Evolutionary conservation across 2,888 invertebrate species (phyloP).

Genomic region (Scrobipalpa costella): DNA sequence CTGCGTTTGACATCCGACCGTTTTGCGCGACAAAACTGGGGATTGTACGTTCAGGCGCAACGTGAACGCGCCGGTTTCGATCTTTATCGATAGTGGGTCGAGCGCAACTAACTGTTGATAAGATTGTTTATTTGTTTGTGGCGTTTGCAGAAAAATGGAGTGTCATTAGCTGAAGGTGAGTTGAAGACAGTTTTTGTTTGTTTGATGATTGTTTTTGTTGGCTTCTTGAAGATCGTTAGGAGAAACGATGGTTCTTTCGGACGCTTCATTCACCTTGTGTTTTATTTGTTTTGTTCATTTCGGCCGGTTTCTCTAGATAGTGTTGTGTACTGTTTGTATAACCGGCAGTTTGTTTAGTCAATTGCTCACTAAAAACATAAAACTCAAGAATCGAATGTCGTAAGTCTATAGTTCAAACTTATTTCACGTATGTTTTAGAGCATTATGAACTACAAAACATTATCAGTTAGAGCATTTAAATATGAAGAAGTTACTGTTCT

Average conservation of each 20-base stretch:
- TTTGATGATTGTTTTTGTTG: constrained; percentile 53
- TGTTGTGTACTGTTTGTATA: background rate
- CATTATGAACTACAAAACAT: too few species aligned
- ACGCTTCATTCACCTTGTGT: background rate
- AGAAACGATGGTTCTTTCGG: constrained; percentile 27
- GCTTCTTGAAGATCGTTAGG: constrained; percentile 24
- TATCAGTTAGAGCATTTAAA: too few species aligned
- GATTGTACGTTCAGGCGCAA: constrained; percentile 40
- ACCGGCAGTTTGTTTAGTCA: background rate
- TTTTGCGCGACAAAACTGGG: constrained; percentile 41
- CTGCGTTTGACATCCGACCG: constrained; percentile 47
- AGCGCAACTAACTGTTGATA: constrained; percentile 41
- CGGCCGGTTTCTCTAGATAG: background rate
- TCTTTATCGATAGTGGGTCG: constrained; percentile 40
- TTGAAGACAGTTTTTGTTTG: constrained; percentile 45
- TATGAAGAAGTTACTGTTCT: too few species aligned
- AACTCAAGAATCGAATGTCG: too few species aligned
- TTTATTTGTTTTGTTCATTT: background rate
- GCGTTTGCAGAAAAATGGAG: constrained; percentile 58
- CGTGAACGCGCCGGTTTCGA: constrained; percentile 44
- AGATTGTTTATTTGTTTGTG: constrained; percentile 46
- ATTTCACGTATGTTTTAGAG: too few species aligned
- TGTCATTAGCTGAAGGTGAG: constrained; percentile 69
- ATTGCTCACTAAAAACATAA: too few species aligned
- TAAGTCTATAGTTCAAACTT: too few species aligned